A percentile compares a stretch with the other conserved stretches of the same genome.
Conservation (phyloP, 2,113 vertebrate species). For the Neopipo cinnamomea region DNA sequence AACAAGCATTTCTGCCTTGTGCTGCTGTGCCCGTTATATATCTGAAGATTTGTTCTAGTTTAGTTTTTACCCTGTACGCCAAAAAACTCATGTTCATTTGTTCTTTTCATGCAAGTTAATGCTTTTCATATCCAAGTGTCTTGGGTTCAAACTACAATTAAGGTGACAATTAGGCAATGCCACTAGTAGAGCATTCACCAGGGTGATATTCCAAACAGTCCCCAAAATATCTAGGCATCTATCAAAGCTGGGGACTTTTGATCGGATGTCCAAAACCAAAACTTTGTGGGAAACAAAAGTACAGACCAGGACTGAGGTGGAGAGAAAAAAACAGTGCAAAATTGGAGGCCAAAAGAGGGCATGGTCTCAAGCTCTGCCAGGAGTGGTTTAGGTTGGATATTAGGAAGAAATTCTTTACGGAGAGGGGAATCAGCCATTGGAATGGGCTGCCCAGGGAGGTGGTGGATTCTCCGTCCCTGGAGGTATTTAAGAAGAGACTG, state of each 20-base stretch:
- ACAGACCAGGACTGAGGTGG: not conserved
- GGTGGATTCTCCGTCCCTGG: no score
- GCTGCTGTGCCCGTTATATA: not conserved
- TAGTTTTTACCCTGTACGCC: not conserved
- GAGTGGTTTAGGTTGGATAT: no score
- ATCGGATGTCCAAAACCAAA: not conserved
- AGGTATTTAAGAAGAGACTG: no score
- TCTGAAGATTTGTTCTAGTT: not conserved
- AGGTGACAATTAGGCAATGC: not conserved
- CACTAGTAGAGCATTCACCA: not conserved
- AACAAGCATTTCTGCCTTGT: not conserved
- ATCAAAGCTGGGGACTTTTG: not conserved
- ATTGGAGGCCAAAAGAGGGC: not conserved
- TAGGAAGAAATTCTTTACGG: no score
- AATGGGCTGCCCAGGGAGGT: no score
- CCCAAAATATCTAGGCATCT: not conserved
- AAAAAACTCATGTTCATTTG: not conserved
- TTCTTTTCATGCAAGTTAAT: not conserved
- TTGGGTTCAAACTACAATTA: not conserved
- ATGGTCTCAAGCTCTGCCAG: no score
- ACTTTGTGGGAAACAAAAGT: not conserved
- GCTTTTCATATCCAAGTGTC: not conserved
- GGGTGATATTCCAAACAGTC: not conserved
- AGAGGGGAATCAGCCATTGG: no score
- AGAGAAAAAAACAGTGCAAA: not conserved